A percentile compares a stretch with the other conserved stretches of the same genome.
phyloP scores from a whole-genome alignment of 2,888 invertebrate species.

The Ennomos fuscantarius region DNA sequence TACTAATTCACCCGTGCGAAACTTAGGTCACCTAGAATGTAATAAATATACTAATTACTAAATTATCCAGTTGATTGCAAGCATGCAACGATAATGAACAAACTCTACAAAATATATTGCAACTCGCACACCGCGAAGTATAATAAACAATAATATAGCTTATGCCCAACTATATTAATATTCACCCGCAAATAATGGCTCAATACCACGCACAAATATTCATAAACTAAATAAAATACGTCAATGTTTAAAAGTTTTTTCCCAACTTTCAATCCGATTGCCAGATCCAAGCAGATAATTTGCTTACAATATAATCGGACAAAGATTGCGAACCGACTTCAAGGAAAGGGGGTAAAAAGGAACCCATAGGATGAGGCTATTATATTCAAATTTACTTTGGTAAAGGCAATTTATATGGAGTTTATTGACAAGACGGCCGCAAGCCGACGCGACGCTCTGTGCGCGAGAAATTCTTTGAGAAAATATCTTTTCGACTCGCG shows the following conservation, averaged over 20 bases:
- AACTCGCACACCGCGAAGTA: neutral
- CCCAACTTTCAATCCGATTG: conserved; percentile 60
- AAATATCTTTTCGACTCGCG: conserved; percentile 63
- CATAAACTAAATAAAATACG: conserved; percentile 59
- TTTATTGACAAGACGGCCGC: conserved; percentile 80
- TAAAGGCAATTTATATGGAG: conserved; percentile 83
- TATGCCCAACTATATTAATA: neutral
- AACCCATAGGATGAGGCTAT: conserved; percentile 74
- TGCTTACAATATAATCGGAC: conserved; percentile 85
- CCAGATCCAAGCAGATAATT: conserved; percentile 82
- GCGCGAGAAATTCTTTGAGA: conserved; percentile 76
- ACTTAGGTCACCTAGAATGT: too few relatives aligned
- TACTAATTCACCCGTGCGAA: too few relatives aligned
- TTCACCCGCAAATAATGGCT: conserved; percentile 15
- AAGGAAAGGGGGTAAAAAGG: conserved; percentile 76
- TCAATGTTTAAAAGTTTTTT: conserved; percentile 45
- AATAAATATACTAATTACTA: too few relatives aligned
- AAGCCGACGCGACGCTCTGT: conserved; percentile 47
- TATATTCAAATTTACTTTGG: conserved; percentile 83
- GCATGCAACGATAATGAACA: too few relatives aligned
- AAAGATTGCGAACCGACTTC: conserved; percentile 74
- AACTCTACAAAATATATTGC: neutral
- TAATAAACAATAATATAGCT: too few relatives aligned
- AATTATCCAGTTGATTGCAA: too few relatives aligned
- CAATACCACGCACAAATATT: conserved; percentile 20